phyloP scores from a whole-genome alignment of 1,140 invertebrate species.

The Phortica variegata region DNA sequence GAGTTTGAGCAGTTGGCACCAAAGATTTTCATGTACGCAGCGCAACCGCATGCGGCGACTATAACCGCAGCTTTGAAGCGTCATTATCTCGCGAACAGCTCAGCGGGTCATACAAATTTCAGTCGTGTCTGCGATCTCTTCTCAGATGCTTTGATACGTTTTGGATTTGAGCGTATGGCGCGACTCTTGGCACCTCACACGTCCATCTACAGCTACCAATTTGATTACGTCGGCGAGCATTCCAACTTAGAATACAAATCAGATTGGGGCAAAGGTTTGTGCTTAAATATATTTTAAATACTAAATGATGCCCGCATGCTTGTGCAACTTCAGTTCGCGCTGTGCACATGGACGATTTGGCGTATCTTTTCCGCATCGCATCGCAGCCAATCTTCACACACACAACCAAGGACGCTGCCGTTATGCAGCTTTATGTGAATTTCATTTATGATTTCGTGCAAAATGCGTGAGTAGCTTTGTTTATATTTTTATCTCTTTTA shows the following conservation, averaged over 20 bases:
- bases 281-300: too few relatives aligned
- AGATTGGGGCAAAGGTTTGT: constrained; percentile 17
- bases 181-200: constrained; percentile 41
- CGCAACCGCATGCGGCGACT: not conserved
- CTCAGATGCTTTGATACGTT: constrained; percentile 39
- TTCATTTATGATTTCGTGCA: constrained; percentile 19
- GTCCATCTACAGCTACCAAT: constrained; percentile 59
- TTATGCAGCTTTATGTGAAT: constrained; percentile 17
- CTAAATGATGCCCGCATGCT: too few relatives aligned
- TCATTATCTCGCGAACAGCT: constrained; percentile 32
- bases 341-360: constrained; percentile 64
- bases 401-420: not conserved
- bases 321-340: constrained; percentile 49
- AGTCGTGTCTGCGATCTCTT: constrained; percentile 46
- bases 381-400: not conserved
- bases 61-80: constrained; percentile 27
- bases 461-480: constrained; percentile 16
- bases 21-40: constrained; percentile 59
- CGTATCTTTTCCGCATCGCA: constrained; percentile 60
- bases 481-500: not conserved
- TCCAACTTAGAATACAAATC: constrained; percentile 49
- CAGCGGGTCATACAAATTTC: constrained; percentile 16
- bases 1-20: constrained; percentile 59
- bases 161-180: constrained; percentile 54
- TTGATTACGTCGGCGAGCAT: constrained; percentile 58